Base-by-base conservation (phyloP, 2,888 invertebrate species). In the Drosophila tripunctata region DNA sequence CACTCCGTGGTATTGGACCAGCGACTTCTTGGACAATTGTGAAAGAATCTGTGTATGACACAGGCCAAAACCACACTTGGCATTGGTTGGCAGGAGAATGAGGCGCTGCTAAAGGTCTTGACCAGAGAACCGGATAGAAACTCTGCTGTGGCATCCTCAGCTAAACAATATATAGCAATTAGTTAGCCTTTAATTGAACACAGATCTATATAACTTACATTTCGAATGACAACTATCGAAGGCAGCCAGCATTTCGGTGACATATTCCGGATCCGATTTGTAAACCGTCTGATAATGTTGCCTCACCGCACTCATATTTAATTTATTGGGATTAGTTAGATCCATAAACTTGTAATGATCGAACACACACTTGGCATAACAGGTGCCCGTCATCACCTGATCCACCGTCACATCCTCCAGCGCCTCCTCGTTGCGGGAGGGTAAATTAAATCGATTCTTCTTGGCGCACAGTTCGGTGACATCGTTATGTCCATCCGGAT, bases 401-500 rank as follows among this genome's bases (percentile, higher is more conserved):
- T 87, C 81, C 5, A 86, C 86, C 0, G 78, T 77, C 3, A 83
- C 57, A 17, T 89, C 88, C 50, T 76, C 73, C 0, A 77, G 43
- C 22, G 77, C 77, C 61, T 83, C 88, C 57, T 88, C 88, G 5
- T 45, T 38, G n/a, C 24, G 19, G 3, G 67, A 69, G 15, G 87
- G 88, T 33, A 88, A 22, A 4, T 48, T 60, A 4, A 89, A 89
- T 5, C 69, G 76, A 6, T 79, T 81, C 17, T 67, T 35, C 22
- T 61, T 54, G 17, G 89, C 78, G 19, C 87, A 87, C 30, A 35
- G 33, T 17, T 86, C 79, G 7, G 70, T 79, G 2, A 87, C 55
- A 0, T 77, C 79, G 10, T 87, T 73, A 10, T 85, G 88, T 0
- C 89, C 87, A 36, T 89, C 87, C 0, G 89, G 89, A 73, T 87